Conservation (phyloP, 2,113 vertebrate genomes). For the Atherinomorus stipes region DNA sequence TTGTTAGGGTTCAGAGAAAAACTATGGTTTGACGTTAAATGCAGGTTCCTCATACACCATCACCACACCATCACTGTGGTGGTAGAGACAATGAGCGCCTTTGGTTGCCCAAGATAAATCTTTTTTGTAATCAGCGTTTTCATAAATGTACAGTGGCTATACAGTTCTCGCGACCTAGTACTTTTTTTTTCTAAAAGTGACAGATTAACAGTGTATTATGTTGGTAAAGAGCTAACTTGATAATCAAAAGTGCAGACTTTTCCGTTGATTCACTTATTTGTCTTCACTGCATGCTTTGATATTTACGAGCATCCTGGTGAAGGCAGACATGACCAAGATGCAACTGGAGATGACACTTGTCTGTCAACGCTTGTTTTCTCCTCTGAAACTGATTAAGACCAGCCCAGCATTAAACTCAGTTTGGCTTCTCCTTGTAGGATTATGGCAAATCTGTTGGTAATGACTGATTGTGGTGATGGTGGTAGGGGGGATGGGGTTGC, state of each 20-base stretch:
- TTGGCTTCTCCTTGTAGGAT: constrained; percentile 58
- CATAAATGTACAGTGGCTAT: no score
- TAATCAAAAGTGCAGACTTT: not conserved
- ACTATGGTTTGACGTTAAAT: not conserved
- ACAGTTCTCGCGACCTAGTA: no score
- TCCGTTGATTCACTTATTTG: not conserved
- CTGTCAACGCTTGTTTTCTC: constrained; percentile 47
- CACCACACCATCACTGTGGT: no score
- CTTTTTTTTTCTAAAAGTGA: no score
- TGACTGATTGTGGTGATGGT: constrained; percentile 19
- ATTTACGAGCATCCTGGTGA: not conserved
- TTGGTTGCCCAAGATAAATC: no score
- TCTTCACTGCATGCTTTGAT: not conserved
- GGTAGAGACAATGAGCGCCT: no score
- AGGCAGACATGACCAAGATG: constrained; percentile 5
- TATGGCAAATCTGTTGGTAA: constrained; percentile 68
- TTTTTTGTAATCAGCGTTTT: no score
- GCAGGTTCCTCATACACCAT: no score
- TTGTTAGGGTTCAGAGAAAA: not conserved
- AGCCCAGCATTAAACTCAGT: constrained; percentile 71
- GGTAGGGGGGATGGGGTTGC: constrained; percentile 6
- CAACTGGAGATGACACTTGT: constrained; percentile 26
- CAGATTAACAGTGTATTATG: no score
- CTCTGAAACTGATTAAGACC: constrained; percentile 68
- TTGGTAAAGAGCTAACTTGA: no score